Evolutionary conservation across 2,888 invertebrate species (phyloP), one percentile per base, ranked within the genome.

Genomic region (Athalia rosae): DNA sequence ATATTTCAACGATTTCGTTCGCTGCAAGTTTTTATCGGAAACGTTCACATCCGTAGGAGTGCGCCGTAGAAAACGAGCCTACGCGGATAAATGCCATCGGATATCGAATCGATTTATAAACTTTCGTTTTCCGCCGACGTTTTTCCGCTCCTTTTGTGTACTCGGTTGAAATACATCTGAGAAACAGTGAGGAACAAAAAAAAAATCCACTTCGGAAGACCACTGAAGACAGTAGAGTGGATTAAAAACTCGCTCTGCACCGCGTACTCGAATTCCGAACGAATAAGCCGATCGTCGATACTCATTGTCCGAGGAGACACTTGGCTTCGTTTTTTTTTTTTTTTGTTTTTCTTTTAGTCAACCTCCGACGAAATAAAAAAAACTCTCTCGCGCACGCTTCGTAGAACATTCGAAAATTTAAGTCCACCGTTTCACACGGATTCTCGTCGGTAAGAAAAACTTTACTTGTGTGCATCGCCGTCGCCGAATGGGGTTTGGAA

Each of bases 31-130:
- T 74, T 74, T 74, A 59, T 74, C 74, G 50, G 74, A 74, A 74
- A 74, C 61, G 48, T 48, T 74, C 48, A 13, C 43, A 13, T 45
- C 71, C 56, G 11, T 28, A 28, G 28, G 28, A 28, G 61, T 15
- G 61, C 47, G 8, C n/a, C n/a, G 62, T 28, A 74, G 61, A 61
- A 62, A 11, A 61, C 13, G 15, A 74, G 62, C 74, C 62, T 74
- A 48, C 74, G 13, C 61, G 74, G 61, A 41, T 50, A 61, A 74
- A 74, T 61, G 74, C 74, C 59, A 50, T 48, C 48, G 59, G 43
- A 74, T 74, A 61, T 74, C 62, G 74, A 47, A 61, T 47, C 74
- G 61, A 74, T 74, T 74, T 74, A 74, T 74, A 74, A 74, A 62
- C 13, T 11, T 7, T n/a, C 53, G 4, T 7, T n/a, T 6, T n/a